Base-by-base conservation (phyloP, 23 tunicate genomes). In the Corella eumyota region DNA sequence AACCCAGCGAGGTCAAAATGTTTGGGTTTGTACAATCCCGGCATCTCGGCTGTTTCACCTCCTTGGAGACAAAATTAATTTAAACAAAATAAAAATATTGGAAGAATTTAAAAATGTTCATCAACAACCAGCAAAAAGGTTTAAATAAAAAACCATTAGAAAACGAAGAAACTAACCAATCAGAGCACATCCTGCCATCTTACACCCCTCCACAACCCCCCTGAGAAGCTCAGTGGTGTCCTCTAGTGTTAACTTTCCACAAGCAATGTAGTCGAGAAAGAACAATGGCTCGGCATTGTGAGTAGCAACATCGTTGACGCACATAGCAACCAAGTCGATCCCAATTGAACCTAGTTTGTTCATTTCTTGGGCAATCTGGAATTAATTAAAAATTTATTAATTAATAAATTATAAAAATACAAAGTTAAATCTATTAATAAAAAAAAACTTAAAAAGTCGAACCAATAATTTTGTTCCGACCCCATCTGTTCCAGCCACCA, bases 21-120 rank as follows among this genome's bases (percentile, higher is more conserved):
- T 0, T 46, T 47, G 1, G 45, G 15, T 1, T 25, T 3, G 49
- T 84, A 84, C 81, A 84, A 56, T 1, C 94, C 94, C 1, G 94
- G 94, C 94, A 84, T 84, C 51, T 84, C 94, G 2, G 94, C 94
- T 1, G 94, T 84, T 62, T 84, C 94, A n/a, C 94, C 94, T 50
- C 85, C 85, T 78, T 2, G 1, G 11, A 50, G 34, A 3, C 1
- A 34, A 32, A 21, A 4, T 2, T 21, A 2, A 4, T 48, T 25
- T 48, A 21, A 48, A 48, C 5, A 40, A 9, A 15, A 11, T n/a
- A n/a, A n/a, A n/a, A n/a, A n/a, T n/a, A n/a, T n/a, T n/a, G n/a
- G n/a, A n/a, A n/a, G n/a, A n/a, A n/a, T n/a, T n/a, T n/a, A n/a
- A n/a, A n/a, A n/a, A n/a, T n/a, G n/a, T n/a, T n/a, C n/a, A n/a